These are phyloP conservation scores for Eidolon helvum DNA, from an alignment of 2,113 vertebrate species.

Conservation along the genomic window DNA sequence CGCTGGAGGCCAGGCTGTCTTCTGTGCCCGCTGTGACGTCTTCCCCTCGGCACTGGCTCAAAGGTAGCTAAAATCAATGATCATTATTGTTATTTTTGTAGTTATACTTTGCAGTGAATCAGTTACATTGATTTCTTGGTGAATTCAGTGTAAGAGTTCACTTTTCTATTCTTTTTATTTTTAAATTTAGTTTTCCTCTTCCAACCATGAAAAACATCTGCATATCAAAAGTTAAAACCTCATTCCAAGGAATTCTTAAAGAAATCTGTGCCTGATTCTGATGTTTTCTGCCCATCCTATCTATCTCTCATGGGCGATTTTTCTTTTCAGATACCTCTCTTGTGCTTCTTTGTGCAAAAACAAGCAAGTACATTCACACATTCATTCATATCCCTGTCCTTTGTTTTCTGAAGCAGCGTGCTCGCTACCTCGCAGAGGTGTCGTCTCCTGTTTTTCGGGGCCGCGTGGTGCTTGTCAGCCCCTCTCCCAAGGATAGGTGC, in stretches of 20 bases:
- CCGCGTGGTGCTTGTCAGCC: accelerated
- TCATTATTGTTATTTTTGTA: not conserved
- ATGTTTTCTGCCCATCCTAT: accelerated
- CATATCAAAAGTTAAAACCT: not conserved
- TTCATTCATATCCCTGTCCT: not conserved
- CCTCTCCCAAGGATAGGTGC: accelerated
- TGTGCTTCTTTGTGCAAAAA: not conserved
- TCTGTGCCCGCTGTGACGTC: accelerated
- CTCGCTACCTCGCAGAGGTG: no score
- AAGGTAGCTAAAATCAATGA: not conserved
- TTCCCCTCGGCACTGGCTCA: no score
- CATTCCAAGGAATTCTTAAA: not conserved
- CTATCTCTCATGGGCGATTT: accelerated
- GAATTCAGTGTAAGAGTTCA: not conserved
- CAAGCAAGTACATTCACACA: not conserved
- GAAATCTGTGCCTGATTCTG: no score
- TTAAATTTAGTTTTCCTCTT: not conserved
- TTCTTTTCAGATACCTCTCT: not conserved
- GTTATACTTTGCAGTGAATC: not conserved
- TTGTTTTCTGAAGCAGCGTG: no score
- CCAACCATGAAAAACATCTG: not conserved
- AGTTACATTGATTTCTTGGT: not conserved
- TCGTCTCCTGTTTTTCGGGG: accelerated
- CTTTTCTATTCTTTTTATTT: not conserved
- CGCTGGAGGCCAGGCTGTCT: no score